A percentile compares a stretch with the other conserved stretches of the same genome.
These are phyloP conservation scores for Grapholita molesta DNA, from an alignment of 1,140 invertebrate species.

Conservation along the genomic window DNA sequence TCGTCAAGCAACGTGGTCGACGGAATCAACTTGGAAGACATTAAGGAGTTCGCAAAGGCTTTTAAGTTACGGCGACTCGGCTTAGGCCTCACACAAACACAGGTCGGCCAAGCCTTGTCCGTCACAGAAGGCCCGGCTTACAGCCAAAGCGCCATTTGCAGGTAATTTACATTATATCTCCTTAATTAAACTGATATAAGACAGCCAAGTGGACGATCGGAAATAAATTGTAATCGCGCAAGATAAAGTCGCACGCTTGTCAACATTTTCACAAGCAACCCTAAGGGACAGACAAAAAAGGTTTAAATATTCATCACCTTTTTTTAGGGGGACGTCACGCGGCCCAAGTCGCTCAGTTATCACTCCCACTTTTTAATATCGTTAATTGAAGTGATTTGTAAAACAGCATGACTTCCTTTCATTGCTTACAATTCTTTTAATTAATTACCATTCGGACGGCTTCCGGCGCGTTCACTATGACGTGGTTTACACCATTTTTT, in stretches of 20 bases:
- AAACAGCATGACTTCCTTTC: slow-evolving; percentile 77
- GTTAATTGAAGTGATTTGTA: slow-evolving; percentile 78
- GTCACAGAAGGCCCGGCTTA: slow-evolving; percentile 98
- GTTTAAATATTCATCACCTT: slow-evolving; percentile 13
- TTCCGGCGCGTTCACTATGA: slow-evolving; percentile 59
- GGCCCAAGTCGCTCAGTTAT: slow-evolving; percentile 49
- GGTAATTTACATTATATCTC: slow-evolving; percentile 78
- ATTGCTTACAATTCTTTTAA: slow-evolving; percentile 75
- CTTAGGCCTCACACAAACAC: slow-evolving; percentile 96
- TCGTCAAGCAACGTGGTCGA: slow-evolving; percentile 96
- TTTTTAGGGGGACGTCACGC: slow-evolving; percentile 40
- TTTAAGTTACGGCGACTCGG: slow-evolving; percentile 96
- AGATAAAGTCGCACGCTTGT: slow-evolving; percentile 66
- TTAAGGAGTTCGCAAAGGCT: slow-evolving; percentile 98
- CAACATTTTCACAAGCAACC: slow-evolving; percentile 32
- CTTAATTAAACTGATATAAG: neutral
- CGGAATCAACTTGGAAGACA: slow-evolving; percentile 97
- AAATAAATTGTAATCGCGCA: slow-evolving; percentile 5
- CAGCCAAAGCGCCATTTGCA: slow-evolving; percentile 99
- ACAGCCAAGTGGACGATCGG: neutral
- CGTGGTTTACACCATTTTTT: slow-evolving; percentile 62
- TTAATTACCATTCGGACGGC: slow-evolving; percentile 73
- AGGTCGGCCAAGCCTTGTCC: slow-evolving; percentile 96
- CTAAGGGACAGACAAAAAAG: slow-evolving; percentile 39
- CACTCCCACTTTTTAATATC: slow-evolving; percentile 73